Conservation (phyloP, 2,113 vertebrate genomes). For the Strigops habroptila region DNA sequence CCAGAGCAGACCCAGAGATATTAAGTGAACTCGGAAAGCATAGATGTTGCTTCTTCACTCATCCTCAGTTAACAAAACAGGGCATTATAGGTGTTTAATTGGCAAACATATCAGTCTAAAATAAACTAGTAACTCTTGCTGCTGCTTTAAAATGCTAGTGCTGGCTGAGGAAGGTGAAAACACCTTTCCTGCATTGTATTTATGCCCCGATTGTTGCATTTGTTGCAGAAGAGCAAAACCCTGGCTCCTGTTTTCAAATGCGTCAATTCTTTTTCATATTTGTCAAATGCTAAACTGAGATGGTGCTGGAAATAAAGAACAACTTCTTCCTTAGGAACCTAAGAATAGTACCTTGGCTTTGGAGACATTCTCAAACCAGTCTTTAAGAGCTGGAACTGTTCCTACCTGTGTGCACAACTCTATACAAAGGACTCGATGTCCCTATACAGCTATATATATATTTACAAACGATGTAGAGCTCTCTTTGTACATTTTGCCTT, state of each 20-base stretch:
- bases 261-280: not conserved
- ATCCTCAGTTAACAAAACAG: not conserved
- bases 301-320: not conserved
- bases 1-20: constrained; percentile 6
- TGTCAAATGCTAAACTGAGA: not conserved
- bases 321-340: not conserved
- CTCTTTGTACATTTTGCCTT: not conserved
- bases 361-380: not conserved
- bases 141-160: not conserved
- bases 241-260: not conserved
- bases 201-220: not conserved
- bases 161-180: not conserved
- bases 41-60: not conserved
- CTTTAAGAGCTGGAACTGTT: not conserved
- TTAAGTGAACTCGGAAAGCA: not conserved
- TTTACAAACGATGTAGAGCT: not conserved
- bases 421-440: not conserved
- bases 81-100: constrained; percentile 45
- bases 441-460: not conserved
- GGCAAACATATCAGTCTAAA: constrained; percentile 66
- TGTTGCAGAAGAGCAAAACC: not conserved
- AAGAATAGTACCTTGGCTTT: not conserved
- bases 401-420: not conserved
- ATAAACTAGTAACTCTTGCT: not conserved
- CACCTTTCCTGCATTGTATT: not conserved